Percentiles rank a stretch among this genome's conserved stretches.
phyloP scores from a whole-genome alignment of 2,113 vertebrate species.

The Condylura cristata region DNA sequence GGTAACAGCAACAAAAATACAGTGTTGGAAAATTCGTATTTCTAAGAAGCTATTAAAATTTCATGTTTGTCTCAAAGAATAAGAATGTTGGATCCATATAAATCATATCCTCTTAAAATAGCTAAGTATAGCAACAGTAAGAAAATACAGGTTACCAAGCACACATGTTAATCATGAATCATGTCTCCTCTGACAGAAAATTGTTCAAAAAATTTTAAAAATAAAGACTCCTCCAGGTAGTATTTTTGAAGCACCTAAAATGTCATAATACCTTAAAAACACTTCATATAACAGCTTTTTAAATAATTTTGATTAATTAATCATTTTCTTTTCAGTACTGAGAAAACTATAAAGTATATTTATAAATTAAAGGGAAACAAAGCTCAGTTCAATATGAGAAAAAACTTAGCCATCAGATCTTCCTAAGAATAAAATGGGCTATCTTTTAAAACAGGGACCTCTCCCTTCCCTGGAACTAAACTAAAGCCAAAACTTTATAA shows the following conservation, averaged over 20 bases:
- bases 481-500: conserved; percentile 53
- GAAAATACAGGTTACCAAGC: conserved; percentile 1
- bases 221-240: not conserved
- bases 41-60: conserved; percentile 49
- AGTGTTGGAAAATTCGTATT: conserved; percentile 23
- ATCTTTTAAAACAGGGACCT: not conserved
- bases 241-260: conserved; percentile 22
- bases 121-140: conserved; percentile 15
- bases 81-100: not conserved
- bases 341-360: conserved; percentile 10
- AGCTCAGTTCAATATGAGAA: conserved; percentile 30
- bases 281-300: not conserved
- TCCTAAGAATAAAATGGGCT: not conserved
- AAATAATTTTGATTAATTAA: conserved; percentile 33
- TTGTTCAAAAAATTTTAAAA: conserved; percentile 41
- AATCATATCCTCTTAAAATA: conserved; percentile 30
- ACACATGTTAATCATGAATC: not conserved
- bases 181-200: not conserved
- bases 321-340: conserved; percentile 28
- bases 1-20: not conserved
- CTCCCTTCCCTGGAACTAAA: conserved; percentile 43
- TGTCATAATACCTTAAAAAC: not conserved
- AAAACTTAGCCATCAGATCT: conserved; percentile 35
- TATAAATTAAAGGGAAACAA: conserved; percentile 50
- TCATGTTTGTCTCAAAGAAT: conserved; percentile 10